Evolutionary conservation across 2,797 vertebrate genomes (phyloP), one percentile per base, ranked within the genome.

Genomic region (Gymnothorax javanicus): DNA sequence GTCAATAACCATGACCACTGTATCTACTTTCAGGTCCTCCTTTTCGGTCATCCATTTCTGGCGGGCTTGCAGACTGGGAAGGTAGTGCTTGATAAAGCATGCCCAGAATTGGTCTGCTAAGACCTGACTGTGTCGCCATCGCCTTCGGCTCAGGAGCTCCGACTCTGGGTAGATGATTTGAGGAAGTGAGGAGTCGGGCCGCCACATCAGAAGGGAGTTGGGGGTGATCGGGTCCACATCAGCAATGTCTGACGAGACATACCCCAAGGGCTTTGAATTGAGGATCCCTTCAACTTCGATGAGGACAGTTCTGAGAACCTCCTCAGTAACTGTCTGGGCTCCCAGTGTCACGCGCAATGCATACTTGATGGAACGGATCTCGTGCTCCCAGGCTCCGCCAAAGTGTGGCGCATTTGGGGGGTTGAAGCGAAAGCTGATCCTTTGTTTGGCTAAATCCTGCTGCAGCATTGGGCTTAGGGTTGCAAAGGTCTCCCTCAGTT

Each of bases 91-190:
- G 3, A 86, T 57, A 33, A 89, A 89, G 43, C 58, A 23, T 1
- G 57, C 15, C 86, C 83, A 87, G n/a, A 88, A 90, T 2, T 88
- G 20, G 56, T 87, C 69, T 1, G 56, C 77, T 0, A 88, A 75
- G 8, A 43, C 27, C 52, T 88, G 87, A 11, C 43, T 57, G 62
- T 85, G 62, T 2, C 50, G 5, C 84, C n/a, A 85, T 71, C 64
- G 4, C 1, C 84, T 0, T 52, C 69, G 58, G 7, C 15, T 64
- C 62, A 64, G 12, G 23, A 13, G 23, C 4, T 17, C 17, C 15
- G 13, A 64, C 62, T 17, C 62, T 3, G 33, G 33, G 33, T 43
- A 43, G 33, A 43, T 6, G 17, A 64, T 5, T n/a, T 64, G 62
- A 20, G 62, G 17, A 6, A 64, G 62, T 17, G 17, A 64, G 23